Conservation (phyloP, 2,888 invertebrate genomes). For the Sericinus montela region DNA sequence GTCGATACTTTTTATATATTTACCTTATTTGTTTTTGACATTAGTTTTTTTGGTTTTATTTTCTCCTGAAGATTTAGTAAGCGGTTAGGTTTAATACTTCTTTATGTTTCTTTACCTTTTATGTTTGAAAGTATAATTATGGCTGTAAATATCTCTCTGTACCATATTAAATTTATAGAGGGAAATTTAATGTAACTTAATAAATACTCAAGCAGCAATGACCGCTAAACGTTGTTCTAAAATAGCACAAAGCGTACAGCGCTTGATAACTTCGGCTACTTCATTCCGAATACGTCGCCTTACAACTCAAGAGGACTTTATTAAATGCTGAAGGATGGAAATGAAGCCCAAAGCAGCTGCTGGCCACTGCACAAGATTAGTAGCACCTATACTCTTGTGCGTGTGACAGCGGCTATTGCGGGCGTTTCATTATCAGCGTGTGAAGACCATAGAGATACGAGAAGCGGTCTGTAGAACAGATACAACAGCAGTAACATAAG, state of each 20-base stretch:
- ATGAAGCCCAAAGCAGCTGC: conserved; percentile 95
- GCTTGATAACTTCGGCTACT: conserved; percentile 1
- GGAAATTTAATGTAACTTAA: not conserved
- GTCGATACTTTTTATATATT: no score
- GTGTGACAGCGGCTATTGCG: conserved; percentile 99
- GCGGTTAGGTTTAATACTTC: no score
- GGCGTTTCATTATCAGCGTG: conserved; percentile 80
- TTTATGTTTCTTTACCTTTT: no score
- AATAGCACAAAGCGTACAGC: not conserved
- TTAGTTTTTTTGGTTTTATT: no score
- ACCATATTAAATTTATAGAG: not conserved
- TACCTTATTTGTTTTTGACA: no score
- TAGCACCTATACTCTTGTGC: conserved; percentile 94
- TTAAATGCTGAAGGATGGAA: conserved; percentile 20
- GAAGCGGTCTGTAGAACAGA: not conserved
- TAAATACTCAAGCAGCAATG: no score
- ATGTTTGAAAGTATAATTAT: no score
- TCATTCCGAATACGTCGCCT: not conserved
- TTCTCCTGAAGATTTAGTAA: no score
- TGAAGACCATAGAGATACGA: conserved; percentile 27
- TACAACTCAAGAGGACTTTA: conserved; percentile 8
- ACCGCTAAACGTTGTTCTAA: not conserved
- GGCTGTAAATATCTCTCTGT: no score
- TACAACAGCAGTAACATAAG: not conserved
- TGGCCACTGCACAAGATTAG: conserved; percentile 99